Evolutionary conservation across 2,113 vertebrate genomes (phyloP).

Genomic region (Actenoides lindsayi): DNA sequence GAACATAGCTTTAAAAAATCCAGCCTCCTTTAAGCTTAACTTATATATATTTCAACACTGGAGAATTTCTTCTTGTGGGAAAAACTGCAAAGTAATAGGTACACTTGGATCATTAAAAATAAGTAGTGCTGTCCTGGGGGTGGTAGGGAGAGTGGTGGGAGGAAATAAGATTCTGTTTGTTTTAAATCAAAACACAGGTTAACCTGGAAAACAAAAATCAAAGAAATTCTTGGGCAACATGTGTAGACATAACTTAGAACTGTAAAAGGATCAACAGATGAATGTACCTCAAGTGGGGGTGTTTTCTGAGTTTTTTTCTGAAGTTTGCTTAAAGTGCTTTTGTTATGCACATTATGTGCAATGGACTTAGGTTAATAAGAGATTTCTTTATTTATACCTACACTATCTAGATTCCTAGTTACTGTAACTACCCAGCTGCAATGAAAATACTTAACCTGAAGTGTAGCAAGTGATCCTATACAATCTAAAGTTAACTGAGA

Average conservation of each 20-base stretch:
- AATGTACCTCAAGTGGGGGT: neutral
- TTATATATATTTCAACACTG: neutral
- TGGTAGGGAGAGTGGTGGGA: neutral
- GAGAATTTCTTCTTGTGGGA: neutral
- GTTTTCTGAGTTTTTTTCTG: neutral
- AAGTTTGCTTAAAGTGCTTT: neutral
- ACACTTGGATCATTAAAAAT: neutral
- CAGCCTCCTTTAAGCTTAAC: neutral
- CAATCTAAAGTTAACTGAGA: neutral
- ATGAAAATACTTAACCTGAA: neutral
- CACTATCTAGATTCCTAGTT: neutral
- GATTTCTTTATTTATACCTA: neutral
- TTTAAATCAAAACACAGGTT: neutral
- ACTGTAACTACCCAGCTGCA: neutral
- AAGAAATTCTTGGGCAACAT: no score
- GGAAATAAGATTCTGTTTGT: neutral
- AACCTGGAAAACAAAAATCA: neutral
- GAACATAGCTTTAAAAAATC: neutral
- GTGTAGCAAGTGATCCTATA: neutral
- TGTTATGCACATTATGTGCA: neutral
- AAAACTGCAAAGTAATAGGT: neutral
- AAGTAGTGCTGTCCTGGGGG: neutral
- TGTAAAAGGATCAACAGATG: neutral
- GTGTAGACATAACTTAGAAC: neutral
- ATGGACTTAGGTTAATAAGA: neutral